Evolutionary conservation across 2,797 vertebrate genomes (phyloP).

Genomic region (Acropternis orthonyx): DNA sequence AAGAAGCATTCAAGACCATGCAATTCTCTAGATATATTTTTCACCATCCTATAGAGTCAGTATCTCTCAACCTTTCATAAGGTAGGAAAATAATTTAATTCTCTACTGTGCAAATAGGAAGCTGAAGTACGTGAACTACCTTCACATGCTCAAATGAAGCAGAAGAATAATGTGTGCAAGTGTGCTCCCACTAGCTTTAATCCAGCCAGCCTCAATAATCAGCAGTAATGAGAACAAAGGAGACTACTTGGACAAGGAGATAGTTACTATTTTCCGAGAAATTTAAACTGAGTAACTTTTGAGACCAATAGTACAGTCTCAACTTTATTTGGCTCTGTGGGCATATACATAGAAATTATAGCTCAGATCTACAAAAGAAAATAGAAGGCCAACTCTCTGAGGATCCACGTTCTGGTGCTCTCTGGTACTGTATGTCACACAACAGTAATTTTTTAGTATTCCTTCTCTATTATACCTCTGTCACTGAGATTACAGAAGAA

Average conservation of each 20-base stretch:
- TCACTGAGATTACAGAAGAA: not conserved
- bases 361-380: not conserved
- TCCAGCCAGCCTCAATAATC: not conserved
- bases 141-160: not conserved
- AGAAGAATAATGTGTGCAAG: fast-evolving
- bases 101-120: not conserved
- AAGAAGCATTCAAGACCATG: not conserved
- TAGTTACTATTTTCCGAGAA: not conserved
- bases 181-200: not conserved
- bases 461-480: not conserved
- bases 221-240: not conserved
- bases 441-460: not conserved
- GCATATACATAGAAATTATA: not conserved
- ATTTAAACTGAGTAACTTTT: not conserved
- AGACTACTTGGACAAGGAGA: not conserved
- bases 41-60: not conserved
- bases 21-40: not conserved
- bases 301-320: not conserved
- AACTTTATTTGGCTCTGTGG: fast-evolving
- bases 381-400: not conserved
- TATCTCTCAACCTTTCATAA: not conserved
- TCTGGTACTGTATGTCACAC: not conserved
- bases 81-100: not conserved
- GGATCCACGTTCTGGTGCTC: not conserved
- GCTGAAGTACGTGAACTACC: not conserved